These are phyloP conservation scores for Meandrusa payeni DNA, from an alignment of 2,888 invertebrate genomes.

Conservation along the genomic window DNA sequence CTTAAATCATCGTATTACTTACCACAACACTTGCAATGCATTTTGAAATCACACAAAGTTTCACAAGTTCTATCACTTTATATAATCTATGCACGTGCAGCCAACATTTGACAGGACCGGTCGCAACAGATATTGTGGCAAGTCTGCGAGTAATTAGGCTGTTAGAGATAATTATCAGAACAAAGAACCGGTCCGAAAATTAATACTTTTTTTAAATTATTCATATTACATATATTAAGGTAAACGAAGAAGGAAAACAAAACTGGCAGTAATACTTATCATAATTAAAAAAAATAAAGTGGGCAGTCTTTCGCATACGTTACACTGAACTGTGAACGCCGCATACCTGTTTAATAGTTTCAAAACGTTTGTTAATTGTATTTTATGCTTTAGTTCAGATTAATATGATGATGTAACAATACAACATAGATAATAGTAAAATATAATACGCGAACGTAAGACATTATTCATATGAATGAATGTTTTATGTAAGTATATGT, in stretches of 20 bases:
- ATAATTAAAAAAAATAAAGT: conserved; percentile 9
- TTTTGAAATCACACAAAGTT: conserved; percentile 10
- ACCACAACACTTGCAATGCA: conserved; percentile 24
- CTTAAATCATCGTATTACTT: conserved; percentile 3
- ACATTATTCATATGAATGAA: too few species aligned
- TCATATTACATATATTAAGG: conserved; percentile 9
- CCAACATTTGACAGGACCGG: conserved; percentile 13
- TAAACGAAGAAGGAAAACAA: conserved; percentile 6
- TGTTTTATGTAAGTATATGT: too few species aligned
- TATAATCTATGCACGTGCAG: conserved; percentile 2
- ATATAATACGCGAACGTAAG: too few species aligned
- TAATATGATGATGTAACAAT: too few species aligned
- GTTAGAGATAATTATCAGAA: conserved; percentile 1
- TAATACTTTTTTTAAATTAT: conserved; percentile 7
- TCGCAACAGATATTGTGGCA: conserved; percentile 6
- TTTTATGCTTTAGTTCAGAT: too few species aligned
- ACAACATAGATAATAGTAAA: too few species aligned
- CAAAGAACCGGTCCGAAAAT: conserved; percentile 8
- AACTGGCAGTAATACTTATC: conserved; percentile 10
- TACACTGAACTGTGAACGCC: conserved; percentile 1
- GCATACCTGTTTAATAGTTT: conserved; percentile 9
- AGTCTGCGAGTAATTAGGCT: conserved; percentile 11
- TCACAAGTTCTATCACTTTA: conserved; percentile 7
- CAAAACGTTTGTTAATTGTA: conserved; percentile 4
- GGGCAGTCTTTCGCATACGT: conserved; percentile 8